Percentiles rank a stretch among this genome's conserved stretches.
phyloP scores from a whole-genome alignment of 1,140 invertebrate species.

The Saccostrea glomerata region DNA sequence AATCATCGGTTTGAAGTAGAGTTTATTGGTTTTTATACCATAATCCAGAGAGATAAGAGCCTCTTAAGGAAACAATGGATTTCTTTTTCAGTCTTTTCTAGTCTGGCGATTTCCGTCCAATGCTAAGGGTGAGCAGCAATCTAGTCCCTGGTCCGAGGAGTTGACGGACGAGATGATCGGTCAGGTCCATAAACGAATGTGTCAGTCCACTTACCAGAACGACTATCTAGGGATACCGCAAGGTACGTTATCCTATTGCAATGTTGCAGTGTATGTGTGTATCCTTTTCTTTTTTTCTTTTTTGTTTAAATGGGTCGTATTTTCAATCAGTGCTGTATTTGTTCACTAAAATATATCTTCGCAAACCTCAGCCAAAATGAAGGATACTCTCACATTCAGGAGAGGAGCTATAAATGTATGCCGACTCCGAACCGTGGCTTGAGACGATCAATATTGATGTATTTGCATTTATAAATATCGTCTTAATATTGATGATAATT shows the following conservation, averaged over 20 bases:
- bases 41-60: conserved; percentile 1
- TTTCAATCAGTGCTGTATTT: too few relatives aligned
- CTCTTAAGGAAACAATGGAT: not conserved
- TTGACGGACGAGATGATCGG: conserved; percentile 73
- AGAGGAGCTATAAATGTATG: too few relatives aligned
- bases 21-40: not conserved
- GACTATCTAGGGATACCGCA: conserved; percentile 74
- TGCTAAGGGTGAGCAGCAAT: conserved; percentile 46
- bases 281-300: not conserved
- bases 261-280: not conserved
- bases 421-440: too few relatives aligned
- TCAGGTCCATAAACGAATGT: conserved; percentile 70
- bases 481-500: too few relatives aligned
- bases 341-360: too few relatives aligned
- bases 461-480: too few relatives aligned
- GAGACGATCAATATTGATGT: too few relatives aligned
- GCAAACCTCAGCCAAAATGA: too few relatives aligned
- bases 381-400: too few relatives aligned
- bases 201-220: conserved; percentile 72
- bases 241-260: conserved; percentile 61
- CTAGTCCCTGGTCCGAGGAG: conserved; percentile 63
- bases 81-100: conserved; percentile 69
- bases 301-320: too few relatives aligned
- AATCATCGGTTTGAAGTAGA: not conserved
- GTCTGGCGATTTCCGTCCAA: conserved; percentile 72